Percentiles rank a stretch among this genome's conserved stretches.
phyloP scores from a whole-genome alignment of 1,140 invertebrate genomes.

The Drosophila navojoa region DNA sequence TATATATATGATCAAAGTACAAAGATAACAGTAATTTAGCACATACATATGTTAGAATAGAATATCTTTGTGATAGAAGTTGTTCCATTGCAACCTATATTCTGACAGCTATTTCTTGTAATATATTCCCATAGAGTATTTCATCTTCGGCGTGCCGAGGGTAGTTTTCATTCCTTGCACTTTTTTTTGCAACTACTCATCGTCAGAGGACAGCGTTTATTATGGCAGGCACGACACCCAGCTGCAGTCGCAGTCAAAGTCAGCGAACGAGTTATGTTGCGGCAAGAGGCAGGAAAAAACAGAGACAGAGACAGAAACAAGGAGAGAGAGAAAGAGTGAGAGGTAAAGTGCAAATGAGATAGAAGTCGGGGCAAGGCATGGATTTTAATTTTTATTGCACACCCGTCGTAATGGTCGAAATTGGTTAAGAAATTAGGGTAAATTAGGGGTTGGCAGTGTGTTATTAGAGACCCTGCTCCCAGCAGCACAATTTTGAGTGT shows the following conservation, averaged over 20 bases:
- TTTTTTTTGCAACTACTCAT: constrained; percentile 30
- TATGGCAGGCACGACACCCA: constrained; percentile 68
- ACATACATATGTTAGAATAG: too few species aligned
- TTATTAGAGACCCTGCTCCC: constrained; percentile 70
- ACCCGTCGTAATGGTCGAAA: constrained; percentile 80
- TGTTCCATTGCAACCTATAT: too few species aligned
- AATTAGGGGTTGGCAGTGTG: constrained; percentile 82
- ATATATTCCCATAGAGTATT: background rate
- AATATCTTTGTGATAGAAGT: too few species aligned
- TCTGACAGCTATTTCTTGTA: too few species aligned
- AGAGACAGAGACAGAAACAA: background rate
- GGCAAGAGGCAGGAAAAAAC: constrained; percentile 34
- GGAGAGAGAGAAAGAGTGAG: background rate
- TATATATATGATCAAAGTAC: too few species aligned
- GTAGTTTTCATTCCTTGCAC: background rate
- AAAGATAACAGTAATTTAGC: too few species aligned
- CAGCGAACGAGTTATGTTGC: constrained; percentile 71
- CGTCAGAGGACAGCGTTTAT: constrained; percentile 67
- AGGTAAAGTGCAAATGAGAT: background rate
- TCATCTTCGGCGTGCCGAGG: background rate
- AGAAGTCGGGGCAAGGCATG: constrained; percentile 41
- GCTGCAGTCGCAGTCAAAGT: constrained; percentile 36
- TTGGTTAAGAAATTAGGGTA: constrained; percentile 83
- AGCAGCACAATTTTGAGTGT: constrained; percentile 24
- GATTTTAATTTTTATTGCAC: constrained; percentile 83